phyloP scores from a whole-genome alignment of 2,888 invertebrate genomes.

The Microctonus brassicae region DNA sequence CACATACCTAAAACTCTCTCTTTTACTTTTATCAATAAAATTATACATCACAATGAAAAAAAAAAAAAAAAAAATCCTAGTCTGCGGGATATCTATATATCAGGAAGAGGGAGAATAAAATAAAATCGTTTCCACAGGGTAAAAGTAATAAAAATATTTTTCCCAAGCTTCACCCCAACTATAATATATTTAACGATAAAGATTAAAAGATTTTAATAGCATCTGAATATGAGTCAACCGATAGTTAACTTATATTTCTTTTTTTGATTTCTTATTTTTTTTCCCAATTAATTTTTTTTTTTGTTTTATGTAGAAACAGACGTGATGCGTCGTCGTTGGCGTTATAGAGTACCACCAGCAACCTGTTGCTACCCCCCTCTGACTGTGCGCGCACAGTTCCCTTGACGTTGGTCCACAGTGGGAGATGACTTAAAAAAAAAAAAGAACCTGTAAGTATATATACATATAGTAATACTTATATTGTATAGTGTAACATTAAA shows the following conservation, averaged over 20 bases:
- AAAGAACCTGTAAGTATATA: too few species aligned
- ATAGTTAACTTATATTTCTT: not conserved
- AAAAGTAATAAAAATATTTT: not conserved
- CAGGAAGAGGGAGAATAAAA: not conserved
- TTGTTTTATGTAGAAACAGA: not conserved
- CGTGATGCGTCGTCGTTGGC: slow-evolving; percentile 11
- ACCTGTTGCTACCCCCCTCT: slow-evolving; percentile 62
- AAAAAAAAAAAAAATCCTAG: not conserved
- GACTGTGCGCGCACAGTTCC: slow-evolving; percentile 32
- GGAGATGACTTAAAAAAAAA: slow-evolving; percentile 17
- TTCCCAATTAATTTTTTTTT: not conserved
- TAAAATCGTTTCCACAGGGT: not conserved
- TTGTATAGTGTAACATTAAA: slow-evolving; percentile 49
- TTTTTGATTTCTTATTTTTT: not conserved
- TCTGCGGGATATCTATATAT: too few species aligned
- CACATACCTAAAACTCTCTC: not conserved
- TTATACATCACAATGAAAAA: not conserved
- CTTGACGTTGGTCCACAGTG: slow-evolving; percentile 12
- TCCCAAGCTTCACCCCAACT: not conserved
- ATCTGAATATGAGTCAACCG: not conserved
- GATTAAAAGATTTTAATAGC: not conserved
- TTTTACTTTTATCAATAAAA: not conserved
- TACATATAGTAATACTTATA: too few species aligned
- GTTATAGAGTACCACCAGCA: slow-evolving; percentile 43
- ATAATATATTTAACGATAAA: too few species aligned